phyloP scores from a whole-genome alignment of 1,140 invertebrate genomes.

The Aphaenogaster floridana region DNA sequence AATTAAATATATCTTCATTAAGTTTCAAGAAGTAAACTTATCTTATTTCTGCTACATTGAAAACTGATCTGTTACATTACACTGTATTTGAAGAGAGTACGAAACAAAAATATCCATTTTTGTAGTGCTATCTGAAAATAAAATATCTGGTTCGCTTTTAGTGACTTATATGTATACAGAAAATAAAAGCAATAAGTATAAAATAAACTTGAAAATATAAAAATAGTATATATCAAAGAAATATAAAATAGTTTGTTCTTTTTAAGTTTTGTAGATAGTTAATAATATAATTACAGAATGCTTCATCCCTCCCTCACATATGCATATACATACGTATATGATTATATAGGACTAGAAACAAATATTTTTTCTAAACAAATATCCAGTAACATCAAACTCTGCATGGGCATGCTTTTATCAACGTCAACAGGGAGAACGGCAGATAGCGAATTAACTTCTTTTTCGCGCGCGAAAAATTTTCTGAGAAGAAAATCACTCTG shows the following conservation, averaged over 20 bases:
- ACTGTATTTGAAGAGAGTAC: background rate
- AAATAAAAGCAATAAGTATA: slow-evolving; percentile 1
- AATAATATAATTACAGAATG: too few species aligned
- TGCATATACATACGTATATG: too few species aligned
- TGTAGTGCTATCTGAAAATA: background rate
- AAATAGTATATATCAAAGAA: background rate
- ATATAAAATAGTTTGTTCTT: background rate
- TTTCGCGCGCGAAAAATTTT: slow-evolving; percentile 31
- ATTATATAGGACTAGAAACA: too few species aligned
- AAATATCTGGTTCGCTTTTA: background rate
- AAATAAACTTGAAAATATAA: slow-evolving; percentile 14
- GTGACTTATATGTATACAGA: background rate
- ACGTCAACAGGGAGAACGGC: background rate
- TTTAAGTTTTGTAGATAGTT: background rate
- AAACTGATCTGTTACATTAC: background rate
- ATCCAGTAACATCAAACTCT: too few species aligned
- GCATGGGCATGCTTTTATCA: background rate
- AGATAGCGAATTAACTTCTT: slow-evolving; percentile 27
- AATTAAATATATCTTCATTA: background rate
- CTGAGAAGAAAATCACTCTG: background rate
- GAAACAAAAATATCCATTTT: slow-evolving; percentile 6
- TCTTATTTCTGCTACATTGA: background rate
- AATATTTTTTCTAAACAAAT: too few species aligned
- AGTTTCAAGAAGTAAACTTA: background rate
- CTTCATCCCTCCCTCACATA: too few species aligned